Evolutionary conservation across 2,797 vertebrate species (phyloP), one percentile per base, ranked within the genome.

Genomic region (Spizella passerina): DNA sequence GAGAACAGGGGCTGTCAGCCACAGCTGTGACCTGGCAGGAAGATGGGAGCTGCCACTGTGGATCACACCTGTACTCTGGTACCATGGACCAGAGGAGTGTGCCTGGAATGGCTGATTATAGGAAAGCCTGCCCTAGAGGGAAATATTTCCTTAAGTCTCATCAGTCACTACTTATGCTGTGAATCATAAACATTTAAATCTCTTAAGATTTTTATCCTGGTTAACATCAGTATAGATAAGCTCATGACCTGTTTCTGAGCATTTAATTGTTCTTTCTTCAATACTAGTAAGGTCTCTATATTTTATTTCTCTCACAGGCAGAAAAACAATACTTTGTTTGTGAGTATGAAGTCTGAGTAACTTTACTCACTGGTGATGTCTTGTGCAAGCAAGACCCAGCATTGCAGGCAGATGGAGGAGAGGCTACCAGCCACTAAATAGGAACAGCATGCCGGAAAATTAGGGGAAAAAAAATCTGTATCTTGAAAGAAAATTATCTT

Each of bases 101-200:
- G 30, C 22, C 36, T 84, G 32, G 44, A 72, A 75, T 36, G 57
- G 79, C 2, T 81, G 91, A 78, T 89, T 78, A 87, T 41, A 47
- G 82, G 83, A 89, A 87, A 93, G 43, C 47, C 65, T 94, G 69
- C 93, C 94, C 94, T 85, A 55, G 75, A 92, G 94, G 75, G 65
- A 93, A 93, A 34, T 69, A 44, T 55, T 96, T 96, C 76, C 86
- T 75, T 93, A 77, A 89, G 78, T 88, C 95, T 84, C 86, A 82
- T 94, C 92, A 93, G 68, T 81, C 53, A 55, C 71, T 93, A 71
- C 78, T 85, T 92, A 84, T 0, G 3, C 86, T 75, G 69, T 90
- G 90, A 96, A 95, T 93, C 93, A 85, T 93, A 87, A 96, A 86
- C 65, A 88, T 91, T 94, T 96, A 96, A 92, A 92, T 94, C 65